Percentiles rank a stretch among this genome's conserved stretches.
These are phyloP conservation scores for Fundulus diaphanus DNA, from an alignment of 2,797 vertebrate genomes.

Conservation along the genomic window DNA sequence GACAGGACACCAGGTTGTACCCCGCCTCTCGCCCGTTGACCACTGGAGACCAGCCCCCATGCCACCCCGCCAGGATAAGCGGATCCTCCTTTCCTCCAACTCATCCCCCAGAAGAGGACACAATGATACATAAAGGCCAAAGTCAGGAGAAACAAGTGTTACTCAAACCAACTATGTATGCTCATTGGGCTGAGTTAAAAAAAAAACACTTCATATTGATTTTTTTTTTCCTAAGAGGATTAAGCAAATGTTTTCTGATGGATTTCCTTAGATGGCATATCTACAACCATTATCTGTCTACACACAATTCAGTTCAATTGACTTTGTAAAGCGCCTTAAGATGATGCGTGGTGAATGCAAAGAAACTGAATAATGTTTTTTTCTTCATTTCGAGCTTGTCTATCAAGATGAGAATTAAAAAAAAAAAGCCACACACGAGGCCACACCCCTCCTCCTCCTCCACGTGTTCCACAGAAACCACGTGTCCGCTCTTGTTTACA, in stretches of 20 bases:
- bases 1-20: background rate
- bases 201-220: background rate
- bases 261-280: too few relatives aligned
- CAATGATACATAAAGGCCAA: background rate
- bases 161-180: background rate
- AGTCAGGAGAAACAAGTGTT: background rate
- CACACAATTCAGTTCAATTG: too few relatives aligned
- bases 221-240: background rate
- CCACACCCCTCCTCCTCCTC: constrained; percentile 11
- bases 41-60: too few relatives aligned
- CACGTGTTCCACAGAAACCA: constrained; percentile 64
- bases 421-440: background rate
- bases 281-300: too few relatives aligned
- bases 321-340: too few relatives aligned
- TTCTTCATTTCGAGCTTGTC: background rate
- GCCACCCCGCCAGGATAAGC: too few relatives aligned
- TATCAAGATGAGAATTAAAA: background rate
- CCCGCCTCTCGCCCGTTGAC: too few relatives aligned
- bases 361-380: too few relatives aligned
- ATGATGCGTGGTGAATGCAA: too few relatives aligned
- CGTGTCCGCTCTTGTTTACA: constrained; percentile 77
- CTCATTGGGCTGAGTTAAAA: background rate
- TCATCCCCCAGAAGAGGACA: background rate
- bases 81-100: too few relatives aligned
- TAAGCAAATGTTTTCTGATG: background rate